phyloP scores from a whole-genome alignment of 2,797 vertebrate genomes.

The Eospalax fontanierii region DNA sequence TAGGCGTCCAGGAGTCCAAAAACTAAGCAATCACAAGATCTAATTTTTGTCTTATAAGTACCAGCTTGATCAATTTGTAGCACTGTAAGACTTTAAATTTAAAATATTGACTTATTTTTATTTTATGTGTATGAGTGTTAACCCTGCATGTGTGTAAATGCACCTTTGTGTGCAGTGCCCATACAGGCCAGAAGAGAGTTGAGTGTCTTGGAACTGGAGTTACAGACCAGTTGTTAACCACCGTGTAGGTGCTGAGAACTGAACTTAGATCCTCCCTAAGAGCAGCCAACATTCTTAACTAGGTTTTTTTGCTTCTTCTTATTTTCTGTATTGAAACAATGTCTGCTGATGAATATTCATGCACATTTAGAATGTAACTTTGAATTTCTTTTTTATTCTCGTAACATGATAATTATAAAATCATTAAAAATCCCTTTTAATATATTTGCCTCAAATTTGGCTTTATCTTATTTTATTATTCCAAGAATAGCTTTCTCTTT shows the following conservation, averaged over 20 bases:
- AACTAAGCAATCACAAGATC: no score
- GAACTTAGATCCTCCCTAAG: no score
- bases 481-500: conserved; percentile 55
- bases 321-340: conserved; percentile 44
- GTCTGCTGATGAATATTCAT: conserved; percentile 48
- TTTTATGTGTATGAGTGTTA: not conserved
- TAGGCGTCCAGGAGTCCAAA: not conserved
- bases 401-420: conserved; percentile 71
- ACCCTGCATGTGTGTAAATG: no score
- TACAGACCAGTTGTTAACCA: no score
- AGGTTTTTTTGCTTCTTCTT: conserved; percentile 12
- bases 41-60: conserved; percentile 35
- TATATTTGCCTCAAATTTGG: conserved; percentile 67
- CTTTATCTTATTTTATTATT: conserved; percentile 69
- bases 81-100: not conserved
- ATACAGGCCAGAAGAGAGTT: no score
- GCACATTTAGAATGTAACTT: conserved; percentile 41
- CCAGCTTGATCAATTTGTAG: not conserved
- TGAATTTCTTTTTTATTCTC: conserved; percentile 59
- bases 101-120: not conserved
- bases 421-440: conserved; percentile 58
- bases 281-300: no score
- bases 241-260: no score
- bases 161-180: no score
- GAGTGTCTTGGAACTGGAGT: no score